Percentiles rank a stretch among this genome's conserved stretches.
Evolutionary conservation across 2,888 invertebrate species (phyloP).

Genomic region (Endomychus coccineus): DNA sequence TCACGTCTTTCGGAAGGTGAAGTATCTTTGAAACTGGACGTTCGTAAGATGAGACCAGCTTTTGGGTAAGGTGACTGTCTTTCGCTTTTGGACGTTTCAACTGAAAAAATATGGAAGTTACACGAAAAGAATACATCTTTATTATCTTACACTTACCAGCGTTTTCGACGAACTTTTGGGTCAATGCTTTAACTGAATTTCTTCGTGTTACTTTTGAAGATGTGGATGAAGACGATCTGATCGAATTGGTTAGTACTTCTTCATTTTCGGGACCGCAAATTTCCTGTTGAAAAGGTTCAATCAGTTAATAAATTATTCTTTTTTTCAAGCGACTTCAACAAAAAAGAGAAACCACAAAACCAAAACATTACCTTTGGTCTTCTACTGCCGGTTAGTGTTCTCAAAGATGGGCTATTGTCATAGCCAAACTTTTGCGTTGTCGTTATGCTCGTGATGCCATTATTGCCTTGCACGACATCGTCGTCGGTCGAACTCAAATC

Average conservation of each 20-base stretch:
- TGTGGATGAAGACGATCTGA: too few relatives aligned
- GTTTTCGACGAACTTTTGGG: constrained; percentile 72
- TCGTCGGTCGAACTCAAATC: constrained; percentile 40
- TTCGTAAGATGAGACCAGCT: constrained; percentile 65
- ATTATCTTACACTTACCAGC: constrained; percentile 44
- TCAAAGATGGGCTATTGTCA: constrained; percentile 9
- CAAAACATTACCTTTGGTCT: constrained; percentile 1
- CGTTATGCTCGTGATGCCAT: constrained; percentile 38
- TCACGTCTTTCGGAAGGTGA: constrained; percentile 5
- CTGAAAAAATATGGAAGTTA: constrained; percentile 35
- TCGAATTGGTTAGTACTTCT: constrained; percentile 27
- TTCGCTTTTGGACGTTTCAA: constrained; percentile 50
- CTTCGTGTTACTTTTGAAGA: constrained; percentile 49
- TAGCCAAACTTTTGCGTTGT: constrained; percentile 41
- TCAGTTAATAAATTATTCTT: constrained; percentile 6
- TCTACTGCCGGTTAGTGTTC: constrained; percentile 5
- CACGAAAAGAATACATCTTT: constrained; percentile 7
- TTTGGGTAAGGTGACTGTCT: constrained; percentile 58
- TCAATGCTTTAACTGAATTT: constrained; percentile 68
- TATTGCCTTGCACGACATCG: constrained; percentile 22
- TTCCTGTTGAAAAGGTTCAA: constrained; percentile 23
- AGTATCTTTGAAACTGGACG: constrained; percentile 53
- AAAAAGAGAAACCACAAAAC: background rate
- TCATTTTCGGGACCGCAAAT: constrained; percentile 26
- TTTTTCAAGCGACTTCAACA: background rate